Conservation (phyloP, 2,113 vertebrate species). For the Lathamus discolor region DNA sequence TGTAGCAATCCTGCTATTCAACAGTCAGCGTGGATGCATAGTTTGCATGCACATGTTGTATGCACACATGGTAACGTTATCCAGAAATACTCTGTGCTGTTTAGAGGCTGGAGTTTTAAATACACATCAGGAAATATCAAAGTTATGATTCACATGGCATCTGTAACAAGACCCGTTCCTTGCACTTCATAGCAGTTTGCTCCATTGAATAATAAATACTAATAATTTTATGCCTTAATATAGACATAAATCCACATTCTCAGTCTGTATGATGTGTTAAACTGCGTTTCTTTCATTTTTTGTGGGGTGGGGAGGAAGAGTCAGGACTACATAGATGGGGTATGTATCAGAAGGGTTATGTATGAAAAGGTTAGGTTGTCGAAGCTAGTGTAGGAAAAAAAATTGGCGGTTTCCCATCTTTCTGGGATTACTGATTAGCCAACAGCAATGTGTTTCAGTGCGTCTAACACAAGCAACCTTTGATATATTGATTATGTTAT, state of each 20-base stretch:
- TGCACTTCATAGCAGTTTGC: not conserved
- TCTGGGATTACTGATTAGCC: not conserved
- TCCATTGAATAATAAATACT: constrained; percentile 41
- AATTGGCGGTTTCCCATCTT: not conserved
- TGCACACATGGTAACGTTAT: constrained; percentile 34
- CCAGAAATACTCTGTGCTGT: constrained; percentile 49
- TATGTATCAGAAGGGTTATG: not conserved
- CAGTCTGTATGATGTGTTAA: not conserved
- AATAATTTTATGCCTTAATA: constrained; percentile 65
- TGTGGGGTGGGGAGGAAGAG: not conserved
- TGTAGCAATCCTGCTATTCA: not conserved
- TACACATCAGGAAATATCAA: constrained; percentile 63
- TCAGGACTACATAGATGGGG: not conserved
- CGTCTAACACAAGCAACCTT: not conserved
- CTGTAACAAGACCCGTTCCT: constrained; percentile 22
- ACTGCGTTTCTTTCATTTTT: constrained; percentile 21
- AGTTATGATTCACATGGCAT: constrained; percentile 44
- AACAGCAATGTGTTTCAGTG: not conserved
- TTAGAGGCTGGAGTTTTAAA: constrained; percentile 42
- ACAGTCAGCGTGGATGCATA: not conserved
- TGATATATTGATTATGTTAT: not conserved
- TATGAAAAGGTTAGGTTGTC: not conserved
- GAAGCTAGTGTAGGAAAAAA: not conserved
- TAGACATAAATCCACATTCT: constrained; percentile 7
- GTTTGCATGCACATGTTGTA: constrained; percentile 28